Conservation (phyloP, 2,888 invertebrate species). For the Polydrusus tereticollis region DNA sequence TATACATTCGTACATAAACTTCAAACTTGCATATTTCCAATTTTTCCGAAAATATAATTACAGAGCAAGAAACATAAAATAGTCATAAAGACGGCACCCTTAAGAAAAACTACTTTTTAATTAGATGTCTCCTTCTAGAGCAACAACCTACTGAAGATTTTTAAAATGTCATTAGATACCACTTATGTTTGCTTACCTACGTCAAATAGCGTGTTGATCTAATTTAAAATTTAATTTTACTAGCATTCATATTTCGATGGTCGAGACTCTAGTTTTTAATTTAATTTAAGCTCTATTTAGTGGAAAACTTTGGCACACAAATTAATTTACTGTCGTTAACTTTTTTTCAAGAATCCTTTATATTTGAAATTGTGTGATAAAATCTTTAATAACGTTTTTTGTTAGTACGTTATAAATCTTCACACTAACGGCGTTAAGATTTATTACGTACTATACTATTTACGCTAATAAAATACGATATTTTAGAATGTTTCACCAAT, state of each 20-base stretch:
- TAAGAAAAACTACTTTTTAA: too few species aligned
- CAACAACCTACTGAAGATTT: neutral
- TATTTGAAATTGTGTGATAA: neutral
- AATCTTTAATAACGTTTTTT: too few species aligned
- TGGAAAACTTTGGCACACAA: neutral
- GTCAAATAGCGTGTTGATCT: neutral
- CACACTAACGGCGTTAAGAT: too few species aligned
- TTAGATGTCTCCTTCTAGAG: too few species aligned
- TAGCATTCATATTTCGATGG: neutral
- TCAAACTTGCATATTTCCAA: too few species aligned
- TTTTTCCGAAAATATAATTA: too few species aligned
- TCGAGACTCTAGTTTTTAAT: neutral
- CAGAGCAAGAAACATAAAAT: too few species aligned
- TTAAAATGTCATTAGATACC: neutral
- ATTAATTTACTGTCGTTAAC: slow-evolving; percentile 13
- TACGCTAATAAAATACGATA: neutral
- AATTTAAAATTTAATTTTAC: neutral
- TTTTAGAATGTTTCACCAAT: slow-evolving; percentile 34
- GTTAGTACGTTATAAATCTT: too few species aligned
- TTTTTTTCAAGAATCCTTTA: neutral
- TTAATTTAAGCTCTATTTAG: neutral
- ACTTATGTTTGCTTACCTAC: neutral
- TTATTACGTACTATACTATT: neutral
- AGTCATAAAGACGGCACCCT: too few species aligned
- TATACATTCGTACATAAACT: too few species aligned